These are phyloP conservation scores for Hippocampus guttulatus DNA, from an alignment of 2,113 vertebrate genomes.

Conservation along the genomic window DNA sequence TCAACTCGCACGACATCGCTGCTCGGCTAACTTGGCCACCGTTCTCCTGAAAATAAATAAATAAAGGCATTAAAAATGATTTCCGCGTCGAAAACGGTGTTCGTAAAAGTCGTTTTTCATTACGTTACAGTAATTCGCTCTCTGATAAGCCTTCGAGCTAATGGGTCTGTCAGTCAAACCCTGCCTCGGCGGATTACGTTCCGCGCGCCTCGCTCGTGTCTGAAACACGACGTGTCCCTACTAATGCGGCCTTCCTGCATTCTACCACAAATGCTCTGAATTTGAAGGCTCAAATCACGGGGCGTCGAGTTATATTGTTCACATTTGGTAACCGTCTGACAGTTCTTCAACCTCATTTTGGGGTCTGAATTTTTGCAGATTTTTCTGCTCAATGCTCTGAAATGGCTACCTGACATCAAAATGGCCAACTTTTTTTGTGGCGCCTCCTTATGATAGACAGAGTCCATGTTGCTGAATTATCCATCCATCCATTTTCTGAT, in stretches of 20 bases:
- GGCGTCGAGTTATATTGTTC: too few species aligned
- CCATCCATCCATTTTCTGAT: too few species aligned
- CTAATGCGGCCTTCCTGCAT: not conserved
- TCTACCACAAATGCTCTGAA: not conserved
- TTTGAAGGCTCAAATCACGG: not conserved
- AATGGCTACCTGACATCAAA: too few species aligned
- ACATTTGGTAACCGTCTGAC: too few species aligned
- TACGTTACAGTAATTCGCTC: not conserved
- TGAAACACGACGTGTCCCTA: not conserved
- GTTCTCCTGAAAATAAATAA: not conserved
- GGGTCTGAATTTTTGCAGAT: too few species aligned
- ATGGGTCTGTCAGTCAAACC: not conserved
- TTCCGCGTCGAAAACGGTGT: not conserved
- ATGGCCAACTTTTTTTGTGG: too few species aligned
- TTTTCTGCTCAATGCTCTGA: too few species aligned
- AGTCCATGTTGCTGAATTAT: too few species aligned
- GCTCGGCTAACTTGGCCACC: too few species aligned
- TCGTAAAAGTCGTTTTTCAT: not conserved
- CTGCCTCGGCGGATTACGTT: not conserved
- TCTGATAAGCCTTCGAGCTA: slow-evolving; percentile 9
- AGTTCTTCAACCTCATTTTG: too few species aligned
- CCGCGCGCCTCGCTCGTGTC: not conserved
- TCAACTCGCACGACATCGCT: not conserved
- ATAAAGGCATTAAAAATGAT: not conserved
- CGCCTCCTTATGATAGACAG: too few species aligned